Evolutionary conservation across 2,113 vertebrate genomes (phyloP).

Genomic region (Chaenocephalus aceratus): DNA sequence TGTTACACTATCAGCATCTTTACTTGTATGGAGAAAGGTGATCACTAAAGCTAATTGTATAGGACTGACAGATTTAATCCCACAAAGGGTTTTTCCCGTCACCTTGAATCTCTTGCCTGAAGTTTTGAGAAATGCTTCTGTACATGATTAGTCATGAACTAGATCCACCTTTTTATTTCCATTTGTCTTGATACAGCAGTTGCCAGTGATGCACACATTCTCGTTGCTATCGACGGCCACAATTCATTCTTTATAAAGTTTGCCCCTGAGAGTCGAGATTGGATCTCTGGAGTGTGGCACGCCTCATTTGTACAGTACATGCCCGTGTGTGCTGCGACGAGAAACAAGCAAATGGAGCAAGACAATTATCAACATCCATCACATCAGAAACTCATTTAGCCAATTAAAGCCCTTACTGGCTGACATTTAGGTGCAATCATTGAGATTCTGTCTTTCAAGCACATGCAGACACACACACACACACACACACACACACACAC

Average conservation of each 20-base stretch:
- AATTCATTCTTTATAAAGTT: neutral
- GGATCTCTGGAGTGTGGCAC: neutral
- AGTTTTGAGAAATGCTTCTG: too few relatives aligned
- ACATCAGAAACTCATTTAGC: slow-evolving; percentile 73
- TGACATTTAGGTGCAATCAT: slow-evolving; percentile 70
- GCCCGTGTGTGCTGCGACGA: slow-evolving; percentile 18
- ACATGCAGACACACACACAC: neutral
- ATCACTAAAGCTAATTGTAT: neutral
- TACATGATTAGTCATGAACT: too few relatives aligned
- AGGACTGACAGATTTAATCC: neutral
- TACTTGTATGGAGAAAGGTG: neutral
- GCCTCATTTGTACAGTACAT: slow-evolving; percentile 36
- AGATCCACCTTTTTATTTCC: neutral
- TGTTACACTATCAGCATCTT: neutral
- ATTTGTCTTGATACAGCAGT: neutral
- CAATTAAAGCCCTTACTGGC: slow-evolving; percentile 68
- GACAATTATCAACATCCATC: slow-evolving; percentile 78
- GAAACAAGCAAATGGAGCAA: slow-evolving; percentile 65
- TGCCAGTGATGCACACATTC: neutral
- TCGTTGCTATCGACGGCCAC: neutral
- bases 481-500: too few relatives aligned
- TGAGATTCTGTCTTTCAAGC: neutral
- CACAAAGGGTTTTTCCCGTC: neutral
- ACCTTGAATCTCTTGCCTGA: too few relatives aligned
- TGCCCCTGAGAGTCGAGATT: neutral